These are phyloP conservation scores for Tetramorium bicarinatum DNA, from an alignment of 2,888 invertebrate genomes.

Conservation along the genomic window DNA sequence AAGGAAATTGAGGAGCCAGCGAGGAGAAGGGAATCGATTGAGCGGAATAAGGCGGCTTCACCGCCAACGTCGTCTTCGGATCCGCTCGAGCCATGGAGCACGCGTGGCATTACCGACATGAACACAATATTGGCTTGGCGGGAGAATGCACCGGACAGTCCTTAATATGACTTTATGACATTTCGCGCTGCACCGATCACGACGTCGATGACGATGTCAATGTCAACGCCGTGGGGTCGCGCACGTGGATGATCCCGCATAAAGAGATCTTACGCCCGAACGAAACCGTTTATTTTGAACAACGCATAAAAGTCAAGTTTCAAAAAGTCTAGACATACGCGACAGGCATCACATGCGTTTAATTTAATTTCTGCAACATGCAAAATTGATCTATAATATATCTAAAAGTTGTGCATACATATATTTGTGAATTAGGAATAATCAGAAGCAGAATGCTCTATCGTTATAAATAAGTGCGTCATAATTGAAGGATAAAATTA, in stretches of 20 bases:
- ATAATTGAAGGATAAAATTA: not conserved
- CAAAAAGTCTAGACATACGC: conserved; percentile 8
- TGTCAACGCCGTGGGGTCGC: conserved; percentile 2
- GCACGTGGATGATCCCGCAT: conserved; percentile 23
- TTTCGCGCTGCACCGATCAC: conserved; percentile 36
- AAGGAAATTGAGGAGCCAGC: conserved; percentile 78
- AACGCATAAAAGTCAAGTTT: conserved; percentile 10
- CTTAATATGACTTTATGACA: conserved; percentile 81
- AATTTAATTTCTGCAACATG: not conserved
- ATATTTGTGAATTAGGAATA: not conserved
- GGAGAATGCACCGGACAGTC: conserved; percentile 87
- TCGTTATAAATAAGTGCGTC: not conserved
- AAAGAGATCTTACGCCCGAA: conserved; percentile 8
- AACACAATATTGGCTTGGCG: conserved; percentile 90
- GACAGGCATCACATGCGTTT: conserved; percentile 13
- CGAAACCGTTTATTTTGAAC: conserved; percentile 17
- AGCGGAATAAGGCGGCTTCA: conserved; percentile 73
- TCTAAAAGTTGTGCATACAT: not conserved
- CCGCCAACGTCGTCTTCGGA: conserved; percentile 86
- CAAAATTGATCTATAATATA: not conserved
- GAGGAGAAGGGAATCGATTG: conserved; percentile 82
- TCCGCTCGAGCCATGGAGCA: conserved; percentile 92
- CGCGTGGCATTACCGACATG: conserved; percentile 90
- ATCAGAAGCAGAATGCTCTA: not conserved
- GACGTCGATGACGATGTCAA: conserved; percentile 8